These are phyloP conservation scores for Crioceris asparagi DNA, from an alignment of 2,888 invertebrate genomes.

Conservation along the genomic window DNA sequence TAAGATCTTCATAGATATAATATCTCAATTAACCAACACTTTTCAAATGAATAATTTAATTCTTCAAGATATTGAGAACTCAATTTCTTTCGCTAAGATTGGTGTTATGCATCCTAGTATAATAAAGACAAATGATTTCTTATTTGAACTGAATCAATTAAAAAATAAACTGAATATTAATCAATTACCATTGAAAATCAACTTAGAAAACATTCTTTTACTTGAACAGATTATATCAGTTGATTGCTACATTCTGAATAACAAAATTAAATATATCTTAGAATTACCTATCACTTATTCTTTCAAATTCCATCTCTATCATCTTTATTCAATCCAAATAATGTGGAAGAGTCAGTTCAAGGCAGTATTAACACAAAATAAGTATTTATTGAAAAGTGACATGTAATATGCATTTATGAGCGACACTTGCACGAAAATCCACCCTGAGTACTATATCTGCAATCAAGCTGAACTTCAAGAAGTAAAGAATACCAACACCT, in stretches of 20 bases:
- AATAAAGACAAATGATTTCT: neutral
- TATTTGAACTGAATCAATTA: neutral
- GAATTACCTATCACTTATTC: neutral
- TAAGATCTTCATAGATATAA: neutral
- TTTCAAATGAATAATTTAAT: slow-evolving; percentile 1
- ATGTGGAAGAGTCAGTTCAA: too few relatives aligned
- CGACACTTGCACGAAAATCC: too few relatives aligned
- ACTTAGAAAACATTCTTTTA: too few relatives aligned
- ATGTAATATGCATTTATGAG: too few relatives aligned
- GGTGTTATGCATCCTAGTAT: slow-evolving; percentile 2
- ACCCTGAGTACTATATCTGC: too few relatives aligned
- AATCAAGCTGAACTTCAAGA: too few relatives aligned
- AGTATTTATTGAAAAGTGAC: too few relatives aligned
- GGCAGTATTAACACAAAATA: too few relatives aligned
- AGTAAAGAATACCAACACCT: too few relatives aligned
- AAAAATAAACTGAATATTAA: neutral
- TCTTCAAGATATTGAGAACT: slow-evolving; percentile 2
- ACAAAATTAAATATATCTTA: neutral
- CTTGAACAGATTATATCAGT: too few relatives aligned
- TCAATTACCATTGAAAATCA: neutral
- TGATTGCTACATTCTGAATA: slow-evolving; percentile 1
- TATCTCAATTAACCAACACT: neutral
- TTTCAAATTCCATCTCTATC: neutral
- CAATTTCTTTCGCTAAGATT: neutral
- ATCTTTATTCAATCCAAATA: too few relatives aligned